Base-by-base conservation (phyloP, 1,140 invertebrate genomes). In the Stenopsyche tienmushanensis region DNA sequence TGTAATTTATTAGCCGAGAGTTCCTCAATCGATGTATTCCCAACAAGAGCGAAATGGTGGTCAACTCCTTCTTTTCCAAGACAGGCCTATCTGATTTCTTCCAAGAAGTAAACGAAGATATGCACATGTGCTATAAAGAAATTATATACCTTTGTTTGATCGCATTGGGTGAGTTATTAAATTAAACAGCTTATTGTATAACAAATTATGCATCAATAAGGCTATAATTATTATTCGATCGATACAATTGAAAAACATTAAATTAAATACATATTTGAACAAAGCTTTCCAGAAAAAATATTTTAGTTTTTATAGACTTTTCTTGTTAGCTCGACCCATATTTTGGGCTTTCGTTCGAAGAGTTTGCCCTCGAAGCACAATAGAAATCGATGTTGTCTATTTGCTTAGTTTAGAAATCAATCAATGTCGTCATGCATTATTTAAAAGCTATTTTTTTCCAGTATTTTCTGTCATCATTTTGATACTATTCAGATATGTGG, bases 91-190 rank as follows among this genome's bases (percentile, higher is more conserved):
- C 77, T 34, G 80, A 81, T 66, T 85, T 85, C 65, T 84, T 84
- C 64, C 71, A 86, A 83, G 86, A 89, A 78, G 82, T 82, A 41
- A 75, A 82, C 49, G 80, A 83, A 74, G 88, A 90, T 75, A 67
- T 90, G 1, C 74, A 83, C 50, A 73, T 82, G 5, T 83, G 82
- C n/a, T 89, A 85, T 84, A 73, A 66, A 47, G 84, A 88, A 71
- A 78, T 89, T 44, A 50, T 87, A 20, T 86, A 86, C 66, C 74
- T 89, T 45, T 81, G 83, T 58, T 69, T 85, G 2, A 83, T 88
- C 58, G 80, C 86, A 34, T 78, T 88, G 39, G 85, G 86, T 88
- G 81, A 75, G 75, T 70, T 66, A 50, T 64, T 44, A 21, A 45
- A 45, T 15, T 45, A n/a, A n/a, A n/a, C n/a, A n/a, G n/a, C n/a